Evolutionary conservation across 2,888 invertebrate genomes (phyloP).

Genomic region (Polydrusus cervinus): DNA sequence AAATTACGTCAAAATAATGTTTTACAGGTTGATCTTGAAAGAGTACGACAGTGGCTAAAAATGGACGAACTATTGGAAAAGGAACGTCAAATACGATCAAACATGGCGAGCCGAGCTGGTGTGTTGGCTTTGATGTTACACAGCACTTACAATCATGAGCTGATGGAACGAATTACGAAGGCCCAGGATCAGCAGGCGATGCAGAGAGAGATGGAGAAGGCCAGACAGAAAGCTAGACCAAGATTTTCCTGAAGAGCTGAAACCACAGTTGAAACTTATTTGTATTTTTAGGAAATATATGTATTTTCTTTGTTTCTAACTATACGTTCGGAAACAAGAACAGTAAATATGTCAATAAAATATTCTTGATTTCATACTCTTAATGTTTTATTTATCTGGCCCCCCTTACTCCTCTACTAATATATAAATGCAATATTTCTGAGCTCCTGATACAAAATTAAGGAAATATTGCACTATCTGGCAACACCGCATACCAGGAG

Average conservation of each 20-base stretch:
- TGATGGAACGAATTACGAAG: slow-evolving; percentile 83
- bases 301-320: no score
- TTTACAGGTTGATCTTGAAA: slow-evolving; percentile 90
- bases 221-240: slow-evolving; percentile 57
- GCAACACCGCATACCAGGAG: no score
- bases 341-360: no score
- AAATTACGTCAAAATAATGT: no score
- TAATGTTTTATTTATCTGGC: no score
- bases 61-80: slow-evolving; percentile 96
- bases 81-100: slow-evolving; percentile 88
- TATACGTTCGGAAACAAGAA: no score
- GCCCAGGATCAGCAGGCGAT: slow-evolving; percentile 73
- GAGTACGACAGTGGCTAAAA: slow-evolving; percentile 93
- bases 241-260: slow-evolving; percentile 42
- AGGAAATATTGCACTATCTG: no score
- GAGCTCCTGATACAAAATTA: no score
- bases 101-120: slow-evolving; percentile 87
- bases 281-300: background rate
- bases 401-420: no score
- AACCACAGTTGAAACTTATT: no score
- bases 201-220: slow-evolving; percentile 70
- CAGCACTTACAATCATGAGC: slow-evolving; percentile 95
- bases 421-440: no score
- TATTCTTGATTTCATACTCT: no score
- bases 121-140: slow-evolving; percentile 96